Percentiles rank a stretch among this genome's conserved stretches.
phyloP scores from a whole-genome alignment of 2,113 vertebrate species.

The Grammomys surdaster region DNA sequence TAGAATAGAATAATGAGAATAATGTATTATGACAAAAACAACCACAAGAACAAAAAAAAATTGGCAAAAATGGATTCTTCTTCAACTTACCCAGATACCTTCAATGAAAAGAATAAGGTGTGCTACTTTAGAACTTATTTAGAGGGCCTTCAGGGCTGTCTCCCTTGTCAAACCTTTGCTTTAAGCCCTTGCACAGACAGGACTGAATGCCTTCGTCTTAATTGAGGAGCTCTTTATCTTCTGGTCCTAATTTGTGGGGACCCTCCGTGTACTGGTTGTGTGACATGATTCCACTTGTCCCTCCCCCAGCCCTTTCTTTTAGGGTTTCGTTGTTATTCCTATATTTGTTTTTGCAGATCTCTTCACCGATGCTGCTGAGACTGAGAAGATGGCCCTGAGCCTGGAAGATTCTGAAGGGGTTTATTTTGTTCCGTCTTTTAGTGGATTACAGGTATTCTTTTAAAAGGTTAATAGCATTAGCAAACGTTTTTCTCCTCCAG shows the following conservation, averaged over 20 bases:
- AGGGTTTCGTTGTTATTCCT: not conserved
- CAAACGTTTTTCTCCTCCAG: not conserved
- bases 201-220: not conserved
- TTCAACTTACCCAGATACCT: not conserved
- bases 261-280: not conserved
- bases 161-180: not conserved
- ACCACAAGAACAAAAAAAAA: not conserved
- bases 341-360: slow-evolving; percentile 89
- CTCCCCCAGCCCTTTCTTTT: not conserved
- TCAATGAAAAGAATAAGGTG: not conserved
- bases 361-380: slow-evolving; percentile 92
- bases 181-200: too few relatives aligned
- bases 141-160: not conserved
- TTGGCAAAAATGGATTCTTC: not conserved
- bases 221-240: not conserved
- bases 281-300: not conserved
- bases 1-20: not conserved
- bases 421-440: slow-evolving; percentile 97
- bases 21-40: not conserved
- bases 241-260: not conserved
- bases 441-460: slow-evolving; percentile 93
- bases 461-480: not conserved
- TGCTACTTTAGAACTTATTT: not conserved
- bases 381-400: slow-evolving; percentile 92
- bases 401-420: slow-evolving; percentile 94